Percentiles rank a stretch among this genome's conserved stretches.
phyloP scores from a whole-genome alignment of 2,888 invertebrate genomes.

The Cordylochernes scorpioides region DNA sequence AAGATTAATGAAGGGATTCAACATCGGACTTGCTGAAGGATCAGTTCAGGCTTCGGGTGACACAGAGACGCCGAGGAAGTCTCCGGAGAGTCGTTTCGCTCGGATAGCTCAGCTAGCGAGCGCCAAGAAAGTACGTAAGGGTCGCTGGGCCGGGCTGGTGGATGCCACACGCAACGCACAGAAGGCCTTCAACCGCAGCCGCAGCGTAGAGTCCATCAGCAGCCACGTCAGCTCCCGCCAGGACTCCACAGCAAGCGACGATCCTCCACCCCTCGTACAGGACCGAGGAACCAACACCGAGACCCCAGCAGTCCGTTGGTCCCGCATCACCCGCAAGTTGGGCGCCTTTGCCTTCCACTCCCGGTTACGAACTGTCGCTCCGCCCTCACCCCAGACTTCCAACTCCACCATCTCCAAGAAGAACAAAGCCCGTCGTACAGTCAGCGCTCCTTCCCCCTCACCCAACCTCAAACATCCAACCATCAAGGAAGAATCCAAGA shows the following conservation, averaged over 20 bases:
- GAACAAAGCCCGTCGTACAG: slow-evolving; percentile 9
- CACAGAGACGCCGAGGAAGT: slow-evolving; percentile 18
- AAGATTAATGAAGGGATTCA: slow-evolving; percentile 75
- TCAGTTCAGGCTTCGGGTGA: slow-evolving; percentile 12
- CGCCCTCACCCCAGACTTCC: slow-evolving; percentile 1
- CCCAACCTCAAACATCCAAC: slow-evolving; percentile 5
- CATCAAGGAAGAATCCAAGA: background rate
- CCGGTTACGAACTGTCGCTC: slow-evolving; percentile 5
- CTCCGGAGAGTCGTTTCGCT: slow-evolving; percentile 16
- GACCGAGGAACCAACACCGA: slow-evolving; percentile 11
- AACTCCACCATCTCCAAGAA: slow-evolving; percentile 3
- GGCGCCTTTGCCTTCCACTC: slow-evolving; percentile 7
- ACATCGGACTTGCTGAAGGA: slow-evolving; percentile 26
- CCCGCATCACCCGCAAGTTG: slow-evolving; percentile 8
- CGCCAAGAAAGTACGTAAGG: slow-evolving; percentile 14
- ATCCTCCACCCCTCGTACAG: slow-evolving; percentile 5
- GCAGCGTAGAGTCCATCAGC: slow-evolving; percentile 9
- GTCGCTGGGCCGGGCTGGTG: slow-evolving; percentile 12
- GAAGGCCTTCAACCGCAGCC: slow-evolving; percentile 8
- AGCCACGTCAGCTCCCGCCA: slow-evolving; percentile 8
- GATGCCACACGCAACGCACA: slow-evolving; percentile 12
- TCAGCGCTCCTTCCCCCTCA: slow-evolving; percentile 10
- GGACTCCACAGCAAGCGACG: slow-evolving; percentile 5
- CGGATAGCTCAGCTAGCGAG: slow-evolving; percentile 19
- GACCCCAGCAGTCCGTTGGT: slow-evolving; percentile 10